Evolutionary conservation across 2,888 invertebrate species (phyloP).

Genomic region (Ypsolopha scabrella): DNA sequence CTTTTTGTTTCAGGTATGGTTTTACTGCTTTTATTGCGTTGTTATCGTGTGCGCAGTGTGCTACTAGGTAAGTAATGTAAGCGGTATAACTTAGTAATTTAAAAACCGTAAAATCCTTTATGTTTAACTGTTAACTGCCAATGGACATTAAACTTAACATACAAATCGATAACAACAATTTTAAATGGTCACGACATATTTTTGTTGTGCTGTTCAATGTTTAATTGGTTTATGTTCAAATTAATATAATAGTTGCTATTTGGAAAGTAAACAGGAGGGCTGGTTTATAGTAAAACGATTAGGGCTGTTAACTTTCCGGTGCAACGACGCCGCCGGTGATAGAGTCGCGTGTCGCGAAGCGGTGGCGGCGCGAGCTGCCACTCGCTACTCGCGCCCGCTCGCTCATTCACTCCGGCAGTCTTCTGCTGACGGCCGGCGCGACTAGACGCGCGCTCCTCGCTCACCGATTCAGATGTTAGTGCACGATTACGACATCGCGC

Average conservation of each 20-base stretch:
- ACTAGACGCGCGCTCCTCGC: constrained; percentile 43
- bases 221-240: neutral
- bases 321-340: constrained; percentile 38
- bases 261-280: constrained; percentile 55
- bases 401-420: constrained; percentile 60
- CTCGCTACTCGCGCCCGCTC: constrained; percentile 41
- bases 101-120: neutral
- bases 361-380: constrained; percentile 37
- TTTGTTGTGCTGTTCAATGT: neutral
- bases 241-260: constrained; percentile 6
- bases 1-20: too few species aligned
- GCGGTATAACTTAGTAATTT: neutral
- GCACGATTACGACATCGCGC: constrained; percentile 65
- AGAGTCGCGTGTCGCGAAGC: constrained; percentile 46
- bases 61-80: too few species aligned
- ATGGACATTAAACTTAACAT: neutral
- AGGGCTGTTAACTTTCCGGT: constrained; percentile 63
- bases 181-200: neutral
- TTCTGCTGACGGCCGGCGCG: constrained; percentile 58
- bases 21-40: too few species aligned
- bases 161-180: neutral
- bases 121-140: neutral
- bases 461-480: constrained; percentile 56
- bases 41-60: too few species aligned
- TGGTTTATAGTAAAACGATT: constrained; percentile 60